Percentiles rank a stretch among this genome's conserved stretches.
Conservation (phyloP, 2,113 vertebrate genomes). For the Psophia crepitans region DNA sequence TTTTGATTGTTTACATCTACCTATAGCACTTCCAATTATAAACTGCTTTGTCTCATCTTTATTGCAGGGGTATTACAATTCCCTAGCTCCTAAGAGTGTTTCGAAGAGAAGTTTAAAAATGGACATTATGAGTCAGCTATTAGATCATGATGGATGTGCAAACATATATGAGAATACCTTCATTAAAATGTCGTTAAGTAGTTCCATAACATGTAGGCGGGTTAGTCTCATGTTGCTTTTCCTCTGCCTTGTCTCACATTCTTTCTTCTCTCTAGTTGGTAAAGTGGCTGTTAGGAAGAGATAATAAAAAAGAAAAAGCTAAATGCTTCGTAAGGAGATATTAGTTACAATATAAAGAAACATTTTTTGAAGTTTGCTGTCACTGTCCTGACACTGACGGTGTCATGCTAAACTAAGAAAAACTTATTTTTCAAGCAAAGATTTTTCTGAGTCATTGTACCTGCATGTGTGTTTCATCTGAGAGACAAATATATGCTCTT, state of each 20-base stretch:
- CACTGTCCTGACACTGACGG: neutral
- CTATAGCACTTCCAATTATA: neutral
- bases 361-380: neutral
- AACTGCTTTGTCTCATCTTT: neutral
- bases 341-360: neutral
- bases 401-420: neutral
- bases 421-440: neutral
- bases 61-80: neutral
- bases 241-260: neutral
- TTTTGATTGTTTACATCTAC: neutral
- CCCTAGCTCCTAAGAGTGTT: neutral
- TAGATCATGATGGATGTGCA: neutral
- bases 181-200: neutral
- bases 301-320: neutral
- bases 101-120: neutral
- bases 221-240: neutral
- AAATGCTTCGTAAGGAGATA: neutral
- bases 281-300: neutral
- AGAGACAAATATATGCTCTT: neutral
- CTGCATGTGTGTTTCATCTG: neutral
- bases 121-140: neutral
- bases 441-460: neutral
- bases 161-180: neutral
- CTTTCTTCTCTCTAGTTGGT: neutral
- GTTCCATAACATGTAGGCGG: neutral